A percentile compares a stretch with the other conserved stretches of the same genome.
These are phyloP conservation scores for Neoarius graeffei DNA, from an alignment of 2,113 vertebrate genomes.

Conservation along the genomic window DNA sequence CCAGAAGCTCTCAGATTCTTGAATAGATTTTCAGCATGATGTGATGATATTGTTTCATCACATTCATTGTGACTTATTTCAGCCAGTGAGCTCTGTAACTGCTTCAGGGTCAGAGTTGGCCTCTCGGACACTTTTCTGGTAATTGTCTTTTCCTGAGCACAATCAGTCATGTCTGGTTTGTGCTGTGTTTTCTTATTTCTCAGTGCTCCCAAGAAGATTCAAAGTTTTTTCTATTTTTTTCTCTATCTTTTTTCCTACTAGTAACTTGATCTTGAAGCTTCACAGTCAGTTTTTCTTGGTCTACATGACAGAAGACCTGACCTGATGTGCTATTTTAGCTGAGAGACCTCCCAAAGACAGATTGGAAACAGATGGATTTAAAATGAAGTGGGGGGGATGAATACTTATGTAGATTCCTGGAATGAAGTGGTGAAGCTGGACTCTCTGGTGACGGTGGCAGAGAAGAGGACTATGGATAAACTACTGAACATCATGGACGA, in stretches of 20 bases:
- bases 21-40: not conserved
- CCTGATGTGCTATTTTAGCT: not conserved
- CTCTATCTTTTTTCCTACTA: not conserved
- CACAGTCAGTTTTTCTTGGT: not conserved
- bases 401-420: not conserved
- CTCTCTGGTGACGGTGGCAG: too few species aligned
- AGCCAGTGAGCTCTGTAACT: not conserved
- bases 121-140: not conserved
- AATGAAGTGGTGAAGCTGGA: too few species aligned
- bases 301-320: not conserved
- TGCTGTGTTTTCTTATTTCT: not conserved
- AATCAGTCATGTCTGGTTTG: too few species aligned
- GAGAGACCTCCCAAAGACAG: not conserved
- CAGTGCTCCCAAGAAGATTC: not conserved
- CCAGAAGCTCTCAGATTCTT: too few species aligned
- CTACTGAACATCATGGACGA: too few species aligned
- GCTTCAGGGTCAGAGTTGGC: not conserved
- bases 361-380: not conserved
- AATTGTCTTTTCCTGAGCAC: too few species aligned
- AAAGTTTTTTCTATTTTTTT: not conserved
- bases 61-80: too few species aligned
- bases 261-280: not conserved
- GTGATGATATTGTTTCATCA: not conserved
- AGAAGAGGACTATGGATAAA: too few species aligned
- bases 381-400: not conserved